phyloP scores from a whole-genome alignment of 2,113 vertebrate genomes.

The Centropus unirufus region DNA sequence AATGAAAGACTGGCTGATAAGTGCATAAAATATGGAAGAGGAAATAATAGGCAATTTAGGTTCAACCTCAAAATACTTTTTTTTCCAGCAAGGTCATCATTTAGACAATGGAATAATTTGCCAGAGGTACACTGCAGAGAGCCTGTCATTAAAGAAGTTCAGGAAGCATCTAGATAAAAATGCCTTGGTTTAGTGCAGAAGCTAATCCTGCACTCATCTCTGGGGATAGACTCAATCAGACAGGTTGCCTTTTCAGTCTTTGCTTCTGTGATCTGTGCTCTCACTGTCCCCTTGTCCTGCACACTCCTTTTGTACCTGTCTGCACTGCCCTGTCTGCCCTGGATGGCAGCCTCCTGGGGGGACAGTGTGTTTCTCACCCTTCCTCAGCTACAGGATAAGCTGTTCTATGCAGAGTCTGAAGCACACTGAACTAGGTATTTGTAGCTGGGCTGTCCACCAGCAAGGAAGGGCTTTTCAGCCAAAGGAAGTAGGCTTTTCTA shows the following conservation, averaged over 20 bases:
- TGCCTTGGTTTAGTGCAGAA: not conserved
- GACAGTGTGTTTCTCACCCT: not conserved
- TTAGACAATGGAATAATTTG: constrained; percentile 64
- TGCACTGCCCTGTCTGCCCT: not conserved
- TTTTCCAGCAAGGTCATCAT: not conserved
- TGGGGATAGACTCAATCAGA: not conserved
- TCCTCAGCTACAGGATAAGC: not conserved
- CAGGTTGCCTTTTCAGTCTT: not conserved
- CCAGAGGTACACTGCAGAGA: constrained; percentile 7
- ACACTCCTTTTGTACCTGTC: constrained; percentile 29
- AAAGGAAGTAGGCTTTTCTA: not conserved
- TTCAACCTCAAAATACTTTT: not conserved
- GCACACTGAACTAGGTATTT: not conserved
- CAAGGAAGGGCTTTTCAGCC: not conserved
- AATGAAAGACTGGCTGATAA: constrained; percentile 23
- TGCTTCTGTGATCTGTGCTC: constrained; percentile 1
- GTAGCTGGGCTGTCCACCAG: not conserved
- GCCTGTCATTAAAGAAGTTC: constrained; percentile 29
- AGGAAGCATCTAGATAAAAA: constrained; percentile 47
- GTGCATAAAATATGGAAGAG: constrained; percentile 23
- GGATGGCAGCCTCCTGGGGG: not conserved
- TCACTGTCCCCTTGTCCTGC: not conserved
- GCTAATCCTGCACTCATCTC: not conserved
- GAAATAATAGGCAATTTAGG: constrained; percentile 54
- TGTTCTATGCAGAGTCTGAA: not conserved